phyloP scores from a whole-genome alignment of 2,888 invertebrate genomes.

The Drosophila borborema region DNA sequence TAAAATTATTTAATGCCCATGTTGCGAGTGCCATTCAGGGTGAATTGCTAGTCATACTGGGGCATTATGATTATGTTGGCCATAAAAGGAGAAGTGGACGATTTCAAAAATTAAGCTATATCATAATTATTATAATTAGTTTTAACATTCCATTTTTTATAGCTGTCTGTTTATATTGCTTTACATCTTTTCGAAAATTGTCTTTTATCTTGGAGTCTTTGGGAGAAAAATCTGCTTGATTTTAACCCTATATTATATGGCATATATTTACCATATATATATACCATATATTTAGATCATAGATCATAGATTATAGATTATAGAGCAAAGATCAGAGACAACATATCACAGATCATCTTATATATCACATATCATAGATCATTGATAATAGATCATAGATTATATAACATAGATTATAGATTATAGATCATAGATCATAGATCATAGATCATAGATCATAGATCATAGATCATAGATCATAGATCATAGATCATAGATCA shows the following conservation, averaged over 20 bases:
- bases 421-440: neutral
- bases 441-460: neutral
- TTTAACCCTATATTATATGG: no score
- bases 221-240: no score
- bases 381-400: neutral
- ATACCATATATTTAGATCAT: neutral
- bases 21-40: constrained; percentile 1
- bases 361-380: neutral
- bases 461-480: neutral
- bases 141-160: neutral
- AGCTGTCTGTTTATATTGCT: neutral
- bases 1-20: constrained; percentile 12
- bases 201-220: neutral
- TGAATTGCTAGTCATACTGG: neutral
- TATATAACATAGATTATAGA: neutral
- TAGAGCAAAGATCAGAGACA: no score
- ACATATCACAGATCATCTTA: neutral
- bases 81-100: neutral
- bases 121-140: neutral
- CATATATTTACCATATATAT: neutral
- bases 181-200: neutral
- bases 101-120: neutral
- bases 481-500: neutral
- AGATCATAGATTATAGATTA: no score
- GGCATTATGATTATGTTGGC: neutral